phyloP scores from a whole-genome alignment of 2,113 vertebrate genomes.

The Labeo rohita region DNA sequence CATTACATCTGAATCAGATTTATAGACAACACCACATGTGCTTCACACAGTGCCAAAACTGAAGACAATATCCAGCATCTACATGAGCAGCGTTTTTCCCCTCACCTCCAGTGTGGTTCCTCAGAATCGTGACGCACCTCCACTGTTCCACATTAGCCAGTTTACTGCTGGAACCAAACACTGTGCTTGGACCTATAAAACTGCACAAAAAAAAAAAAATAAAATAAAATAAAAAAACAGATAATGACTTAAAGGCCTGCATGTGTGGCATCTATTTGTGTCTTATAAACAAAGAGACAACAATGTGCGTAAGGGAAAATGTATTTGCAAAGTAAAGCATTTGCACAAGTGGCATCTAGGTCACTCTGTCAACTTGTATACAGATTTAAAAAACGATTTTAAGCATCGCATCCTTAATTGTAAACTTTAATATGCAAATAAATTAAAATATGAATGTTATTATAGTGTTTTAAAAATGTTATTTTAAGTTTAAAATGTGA shows the following conservation, averaged over 20 bases:
- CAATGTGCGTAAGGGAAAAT: not conserved
- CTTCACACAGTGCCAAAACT: constrained; percentile 23
- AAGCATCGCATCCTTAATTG: not conserved
- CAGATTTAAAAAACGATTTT: not conserved
- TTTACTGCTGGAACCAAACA: constrained; percentile 96
- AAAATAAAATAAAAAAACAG: not conserved
- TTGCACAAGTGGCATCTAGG: not conserved
- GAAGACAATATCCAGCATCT: not conserved
- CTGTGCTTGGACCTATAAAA: constrained; percentile 94
- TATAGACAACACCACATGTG: constrained; percentile 31
- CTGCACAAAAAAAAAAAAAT: constrained; percentile 69
- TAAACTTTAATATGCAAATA: not conserved
- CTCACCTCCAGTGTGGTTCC: constrained; percentile 96
- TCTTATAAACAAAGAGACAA: not conserved
- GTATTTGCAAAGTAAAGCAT: no score
- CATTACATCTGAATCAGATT: constrained; percentile 88
- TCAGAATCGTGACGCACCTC: constrained; percentile 95
- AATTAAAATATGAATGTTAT: not conserved
- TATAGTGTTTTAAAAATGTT: not conserved
- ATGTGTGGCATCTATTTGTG: not conserved
- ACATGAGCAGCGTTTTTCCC: not conserved
- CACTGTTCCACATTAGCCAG: constrained; percentile 98
- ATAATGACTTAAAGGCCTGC: not conserved
- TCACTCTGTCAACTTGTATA: not conserved
- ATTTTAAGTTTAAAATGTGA: no score